Percentiles rank a stretch among this genome's conserved stretches.
Conservation (phyloP, 2,888 invertebrate genomes). For the Athalia cordata region DNA sequence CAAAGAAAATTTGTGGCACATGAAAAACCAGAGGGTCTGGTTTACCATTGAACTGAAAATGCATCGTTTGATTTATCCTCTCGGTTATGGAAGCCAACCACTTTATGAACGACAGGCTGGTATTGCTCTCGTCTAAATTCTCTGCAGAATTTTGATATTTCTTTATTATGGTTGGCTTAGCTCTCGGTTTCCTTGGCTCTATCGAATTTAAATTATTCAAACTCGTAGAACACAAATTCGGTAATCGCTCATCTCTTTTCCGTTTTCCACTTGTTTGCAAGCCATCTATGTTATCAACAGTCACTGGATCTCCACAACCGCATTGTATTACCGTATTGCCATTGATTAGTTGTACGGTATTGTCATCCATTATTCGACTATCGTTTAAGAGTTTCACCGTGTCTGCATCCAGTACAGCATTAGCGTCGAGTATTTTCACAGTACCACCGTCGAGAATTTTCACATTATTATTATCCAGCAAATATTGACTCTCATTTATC, state of each 20-base stretch:
- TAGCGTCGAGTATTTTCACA: constrained; percentile 63
- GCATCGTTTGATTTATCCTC: constrained; percentile 84
- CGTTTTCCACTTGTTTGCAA: constrained; percentile 58
- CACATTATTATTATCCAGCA: constrained; percentile 63
- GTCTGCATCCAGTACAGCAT: constrained; percentile 62
- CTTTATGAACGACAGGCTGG: constrained; percentile 77
- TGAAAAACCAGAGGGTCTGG: constrained; percentile 82
- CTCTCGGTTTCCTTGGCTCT: constrained; percentile 64
- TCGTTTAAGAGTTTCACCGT: constrained; percentile 63
- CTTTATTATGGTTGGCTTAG: constrained; percentile 63
- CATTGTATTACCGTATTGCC: constrained; percentile 56
- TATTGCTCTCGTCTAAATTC: constrained; percentile 66
- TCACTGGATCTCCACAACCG: constrained; percentile 52
- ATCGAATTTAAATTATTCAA: constrained; percentile 66
- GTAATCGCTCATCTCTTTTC: constrained; percentile 65
- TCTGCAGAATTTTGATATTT: constrained; percentile 64
- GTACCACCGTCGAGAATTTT: constrained; percentile 62
- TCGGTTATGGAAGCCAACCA: constrained; percentile 88
- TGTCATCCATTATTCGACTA: constrained; percentile 55
- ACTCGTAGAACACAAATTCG: constrained; percentile 52
- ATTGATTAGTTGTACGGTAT: constrained; percentile 57
- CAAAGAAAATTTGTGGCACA: constrained; percentile 83
- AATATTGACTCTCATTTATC: constrained; percentile 60
- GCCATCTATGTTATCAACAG: constrained; percentile 25
- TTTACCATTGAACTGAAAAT: constrained; percentile 80